phyloP scores from a whole-genome alignment of 2,888 invertebrate species.

The Rutpela maculata region DNA sequence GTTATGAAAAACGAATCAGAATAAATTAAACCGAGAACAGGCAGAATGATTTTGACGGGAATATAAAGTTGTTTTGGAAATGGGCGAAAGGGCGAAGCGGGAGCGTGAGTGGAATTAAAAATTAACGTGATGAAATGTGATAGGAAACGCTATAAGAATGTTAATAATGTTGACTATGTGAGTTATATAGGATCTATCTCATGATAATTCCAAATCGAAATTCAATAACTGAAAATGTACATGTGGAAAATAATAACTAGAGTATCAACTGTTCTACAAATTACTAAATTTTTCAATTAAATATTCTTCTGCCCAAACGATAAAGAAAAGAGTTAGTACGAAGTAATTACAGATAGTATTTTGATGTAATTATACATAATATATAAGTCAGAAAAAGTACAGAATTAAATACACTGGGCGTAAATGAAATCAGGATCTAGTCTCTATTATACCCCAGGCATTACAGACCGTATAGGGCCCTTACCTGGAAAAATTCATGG shows the following conservation, averaged over 20 bases:
- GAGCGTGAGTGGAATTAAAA: not conserved
- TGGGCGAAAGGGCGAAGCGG: not conserved
- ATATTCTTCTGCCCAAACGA: too few species aligned
- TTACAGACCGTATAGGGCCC: too few species aligned
- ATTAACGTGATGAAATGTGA: slow-evolving; percentile 2
- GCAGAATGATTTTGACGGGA: not conserved
- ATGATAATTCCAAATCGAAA: not conserved
- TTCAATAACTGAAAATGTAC: not conserved
- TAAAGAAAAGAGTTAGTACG: too few species aligned
- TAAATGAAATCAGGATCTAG: too few species aligned
- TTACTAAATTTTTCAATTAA: too few species aligned
- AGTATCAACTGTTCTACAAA: too few species aligned
- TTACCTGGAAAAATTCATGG: too few species aligned
- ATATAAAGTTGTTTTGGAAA: slow-evolving; percentile 7
- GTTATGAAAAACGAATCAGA: not conserved
- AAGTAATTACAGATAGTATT: too few species aligned
- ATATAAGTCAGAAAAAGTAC: too few species aligned
- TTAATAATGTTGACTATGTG: slow-evolving; percentile 7
- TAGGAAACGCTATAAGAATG: not conserved
- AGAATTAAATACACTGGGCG: too few species aligned
- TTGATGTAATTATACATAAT: too few species aligned
- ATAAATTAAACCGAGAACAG: slow-evolving; percentile 4
- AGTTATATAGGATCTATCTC: not conserved
- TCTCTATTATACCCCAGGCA: too few species aligned
- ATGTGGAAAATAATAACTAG: not conserved